Evolutionary conservation across 2,113 vertebrate species (phyloP), one percentile per base, ranked within the genome.

Genomic region (Anguilla rostrata): DNA sequence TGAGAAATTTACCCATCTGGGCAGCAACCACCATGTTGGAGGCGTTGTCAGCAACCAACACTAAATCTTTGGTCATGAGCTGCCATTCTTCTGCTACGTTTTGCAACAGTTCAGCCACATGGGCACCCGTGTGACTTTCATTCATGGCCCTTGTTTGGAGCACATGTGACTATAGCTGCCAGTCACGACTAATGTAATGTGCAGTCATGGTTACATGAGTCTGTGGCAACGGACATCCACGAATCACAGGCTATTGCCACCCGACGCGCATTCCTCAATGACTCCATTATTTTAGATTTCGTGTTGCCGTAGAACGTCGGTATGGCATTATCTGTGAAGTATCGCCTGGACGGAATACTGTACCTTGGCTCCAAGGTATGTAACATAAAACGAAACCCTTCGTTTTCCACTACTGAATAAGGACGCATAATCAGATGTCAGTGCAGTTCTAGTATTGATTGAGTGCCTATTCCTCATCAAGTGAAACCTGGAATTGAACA

Each of bases 11-110:
- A 26, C 22, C 56, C 29, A 84, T 8, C 8, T 20, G 34, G 1
- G 83, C 83, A 39, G 83, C 56, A 57, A 84, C 53, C 14, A 53
- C 22, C 81, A 82, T 82, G 41, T 82, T 43, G 4, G 5, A 43
- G n/a, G 81, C 40, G 22, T 82, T 82, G 81, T 82, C 81, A 18
- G 81, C 43, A 2, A 82, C 81, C 18, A 82, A 53, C 3, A 46
- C 81, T 39, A 46, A 18, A 43, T 82, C 81, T 84, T 85, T 79
- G 43, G 39, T 71, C 46, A 41, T 78, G 63, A 85, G 41, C 66
- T 79, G 84, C 84, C 40, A 78, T 79, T 85, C 71, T 75, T 46
- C 40, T 41, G 39, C 79, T 34, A 81, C 79, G 29, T 81, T 81
- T 34, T 39, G 16, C n/a, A 83, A 83, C 18, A 83, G 39, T 46